Base-by-base conservation (phyloP, 2,797 vertebrate species). In the Periophthalmus magnuspinnatus region DNA sequence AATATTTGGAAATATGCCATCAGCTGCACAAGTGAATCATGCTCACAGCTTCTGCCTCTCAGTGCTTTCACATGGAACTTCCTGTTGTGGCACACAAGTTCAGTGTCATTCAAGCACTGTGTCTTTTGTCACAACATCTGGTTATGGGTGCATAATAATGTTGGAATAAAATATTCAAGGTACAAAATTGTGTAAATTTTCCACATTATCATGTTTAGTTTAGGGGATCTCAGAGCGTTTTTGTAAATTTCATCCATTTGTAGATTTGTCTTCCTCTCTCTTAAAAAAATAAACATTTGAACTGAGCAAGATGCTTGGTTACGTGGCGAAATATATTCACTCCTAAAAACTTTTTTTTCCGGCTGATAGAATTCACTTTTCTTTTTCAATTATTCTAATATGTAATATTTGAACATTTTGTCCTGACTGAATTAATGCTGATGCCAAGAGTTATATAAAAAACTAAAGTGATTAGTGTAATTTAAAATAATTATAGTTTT, bases 1-100 rank as follows among this genome's bases (percentile, higher is more conserved):
- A 48, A 50, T 67, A 28, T 47, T 70, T 57, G 77, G 67, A 84
- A 72, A 21, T 70, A 72, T 75, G 71, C 82, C 74, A 75, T 67
- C 54, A 58, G 55, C 11, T 67, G 54, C 47, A 60, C 68, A 81
- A 76, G 71, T 50, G 57, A 71, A 74, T 77, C 71, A 64, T 17
- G 63, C 72, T 69, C 28, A 64, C 60, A 38, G 13, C 45, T 70
- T 65, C 50, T 47, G 71, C 32, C 70, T 21, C 28, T 72, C 55
- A 68, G 70, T 72, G 61, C 21, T 68, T 65, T 67, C 14, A 52
- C 50, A 48, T 68, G 11, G 56, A 33, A 68, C 14, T 50, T 65
- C 70, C 72, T 73, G 48, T 70, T 67, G 61, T 63, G 28, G 64
- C 72, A 59, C 33, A 24, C 52, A 55, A n/a, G n/a, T 22, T 63